Percentiles rank a stretch among this genome's conserved stretches.
These are phyloP conservation scores for Eulemur macaco DNA, from an alignment of 2,113 vertebrate genomes.

Conservation along the genomic window DNA sequence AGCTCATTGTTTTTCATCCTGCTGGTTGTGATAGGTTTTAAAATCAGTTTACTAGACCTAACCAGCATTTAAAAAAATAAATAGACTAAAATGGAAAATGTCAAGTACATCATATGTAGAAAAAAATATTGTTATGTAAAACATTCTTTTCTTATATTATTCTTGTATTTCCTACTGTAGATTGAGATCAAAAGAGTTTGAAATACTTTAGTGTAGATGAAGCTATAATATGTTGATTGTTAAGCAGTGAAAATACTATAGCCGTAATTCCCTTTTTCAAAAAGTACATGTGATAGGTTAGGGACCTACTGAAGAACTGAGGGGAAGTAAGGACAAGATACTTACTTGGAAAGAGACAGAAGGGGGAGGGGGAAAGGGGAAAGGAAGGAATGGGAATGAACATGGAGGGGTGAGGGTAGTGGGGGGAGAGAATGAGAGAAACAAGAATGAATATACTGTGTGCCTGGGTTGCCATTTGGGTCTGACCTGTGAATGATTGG, in stretches of 20 bases:
- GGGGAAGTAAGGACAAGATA: not conserved
- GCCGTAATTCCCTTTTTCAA: not conserved
- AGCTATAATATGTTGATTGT: not conserved
- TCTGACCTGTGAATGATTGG: not conserved
- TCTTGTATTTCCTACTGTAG: not conserved
- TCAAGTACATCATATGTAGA: not conserved
- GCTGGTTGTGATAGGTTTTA: constrained; percentile 20
- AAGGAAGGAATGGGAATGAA: not conserved
- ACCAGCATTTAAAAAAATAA: not conserved
- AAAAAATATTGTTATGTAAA: not conserved
- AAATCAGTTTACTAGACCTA: not conserved
- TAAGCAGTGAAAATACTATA: not conserved
- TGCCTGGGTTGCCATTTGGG: not conserved
- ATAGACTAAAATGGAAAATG: constrained; percentile 16
- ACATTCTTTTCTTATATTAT: not conserved
- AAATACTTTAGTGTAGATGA: not conserved
- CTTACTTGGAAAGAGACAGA: not conserved
- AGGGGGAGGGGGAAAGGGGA: not conserved
- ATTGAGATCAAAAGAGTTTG: not conserved
- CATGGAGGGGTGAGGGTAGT: not conserved
- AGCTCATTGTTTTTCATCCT: constrained; percentile 26
- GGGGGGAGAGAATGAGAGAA: not conserved
- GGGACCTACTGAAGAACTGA: not conserved
- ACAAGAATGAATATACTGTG: not conserved
- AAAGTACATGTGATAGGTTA: not conserved